Conservation (phyloP, 2,113 vertebrate species). For the Petaurus breviceps region DNA sequence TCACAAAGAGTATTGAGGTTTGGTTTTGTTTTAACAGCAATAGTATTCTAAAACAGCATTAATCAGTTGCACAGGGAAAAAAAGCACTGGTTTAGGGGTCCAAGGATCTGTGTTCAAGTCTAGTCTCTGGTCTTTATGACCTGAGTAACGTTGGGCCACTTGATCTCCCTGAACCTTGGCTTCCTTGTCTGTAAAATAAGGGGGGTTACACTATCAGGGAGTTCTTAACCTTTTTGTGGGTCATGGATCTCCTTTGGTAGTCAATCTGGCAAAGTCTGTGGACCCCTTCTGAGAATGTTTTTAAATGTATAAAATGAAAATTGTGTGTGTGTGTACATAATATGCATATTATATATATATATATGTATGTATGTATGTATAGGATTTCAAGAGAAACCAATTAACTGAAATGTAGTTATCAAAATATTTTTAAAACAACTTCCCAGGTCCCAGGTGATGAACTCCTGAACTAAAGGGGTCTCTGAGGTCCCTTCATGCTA, state of each 20-base stretch:
- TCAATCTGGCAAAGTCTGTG: neutral
- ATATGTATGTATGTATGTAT: too few species aligned
- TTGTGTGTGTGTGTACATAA: neutral
- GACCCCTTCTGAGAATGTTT: neutral
- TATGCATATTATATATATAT: too few species aligned
- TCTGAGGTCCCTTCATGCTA: neutral
- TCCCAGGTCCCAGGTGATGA: neutral
- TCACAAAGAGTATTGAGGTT: neutral
- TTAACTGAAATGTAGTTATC: neutral
- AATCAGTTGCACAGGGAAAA: neutral
- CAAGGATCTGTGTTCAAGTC: neutral
- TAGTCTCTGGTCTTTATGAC: neutral
- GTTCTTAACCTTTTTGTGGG: neutral
- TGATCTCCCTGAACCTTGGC: neutral
- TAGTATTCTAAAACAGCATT: neutral
- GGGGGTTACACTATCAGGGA: neutral
- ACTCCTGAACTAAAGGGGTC: neutral
- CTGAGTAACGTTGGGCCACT: neutral
- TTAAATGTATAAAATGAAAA: neutral
- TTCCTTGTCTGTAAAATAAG: neutral
- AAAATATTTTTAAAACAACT: neutral
- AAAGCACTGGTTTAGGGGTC: neutral
- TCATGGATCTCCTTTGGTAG: neutral
- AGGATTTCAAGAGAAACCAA: neutral
- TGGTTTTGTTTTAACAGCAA: neutral